Evolutionary conservation across 2,113 vertebrate species (phyloP).

Genomic region (Rattus norvegicus): GRCr8 NC_086030.1:48873501-48874000

Average conservation of each 20-base stretch:
- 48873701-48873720: background rate
- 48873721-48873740: too few species aligned
- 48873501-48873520: background rate
- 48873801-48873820: background rate
- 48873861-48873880: fast-evolving
- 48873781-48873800: background rate
- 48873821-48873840: background rate
- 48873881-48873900: background rate
- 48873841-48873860: too few species aligned
- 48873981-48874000: background rate
- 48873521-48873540: background rate
- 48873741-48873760: background rate
- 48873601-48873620: background rate
- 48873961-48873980: background rate
- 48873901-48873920: too few species aligned
- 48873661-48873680: background rate
- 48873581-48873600: fast-evolving
- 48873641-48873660: background rate
- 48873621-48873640: background rate
- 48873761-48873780: too few species aligned
- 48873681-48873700: background rate
- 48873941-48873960: too few species aligned
- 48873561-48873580: background rate
- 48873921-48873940: background rate
- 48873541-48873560: background rate